Evolutionary conservation across 1,140 invertebrate species (phyloP), one percentile per base, ranked within the genome.

Genomic region (Propsilocerus akamusi): DNA sequence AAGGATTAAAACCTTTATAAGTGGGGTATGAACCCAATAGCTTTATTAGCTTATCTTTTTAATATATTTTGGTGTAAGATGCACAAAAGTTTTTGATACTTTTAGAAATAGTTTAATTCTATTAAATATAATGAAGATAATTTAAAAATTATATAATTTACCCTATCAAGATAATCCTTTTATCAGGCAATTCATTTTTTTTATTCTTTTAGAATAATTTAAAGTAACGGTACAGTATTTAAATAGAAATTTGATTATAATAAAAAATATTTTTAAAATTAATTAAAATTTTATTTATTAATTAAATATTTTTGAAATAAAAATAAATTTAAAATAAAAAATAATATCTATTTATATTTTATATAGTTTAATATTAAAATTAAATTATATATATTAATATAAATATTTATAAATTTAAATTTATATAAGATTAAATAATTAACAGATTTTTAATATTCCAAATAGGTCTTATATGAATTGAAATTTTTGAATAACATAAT

Each of bases 11-110:
- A 62, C 58, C 59, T 68, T 66, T 64, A 69, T 69, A 59, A 58
- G 53, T 65, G 61, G 59, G 62, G 62, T 67, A 68, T 67, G 67
- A 69, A 58, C 66, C 66, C 58, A 67, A 48, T 63, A 69, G 64
- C 60, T 69, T 69, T 52, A 54, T 66, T 68, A 66, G 65, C 58
- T 67, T 68, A 68, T 63, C 57, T 69, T 64, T 65, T 65, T 62
- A 58, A 26, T 66, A 66, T 65, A 67, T 67, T 69, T 71, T 69
- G 59, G 63, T 71, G 69, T 72, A 69, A 47, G 60, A 65, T 58
- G 68, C 68, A 71, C 62, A 66, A 59, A 66, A 66, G 59, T 67
- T 71, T 71, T 72, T 70, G 68, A 71, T 67, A 61, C 58, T 69
- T 67, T 64, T 62, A 65, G 63, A 55, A 64, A 65, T 67, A 68